Evolutionary conservation across 1,140 invertebrate species (phyloP).

Genomic region (Dendroctonus valens): DNA sequence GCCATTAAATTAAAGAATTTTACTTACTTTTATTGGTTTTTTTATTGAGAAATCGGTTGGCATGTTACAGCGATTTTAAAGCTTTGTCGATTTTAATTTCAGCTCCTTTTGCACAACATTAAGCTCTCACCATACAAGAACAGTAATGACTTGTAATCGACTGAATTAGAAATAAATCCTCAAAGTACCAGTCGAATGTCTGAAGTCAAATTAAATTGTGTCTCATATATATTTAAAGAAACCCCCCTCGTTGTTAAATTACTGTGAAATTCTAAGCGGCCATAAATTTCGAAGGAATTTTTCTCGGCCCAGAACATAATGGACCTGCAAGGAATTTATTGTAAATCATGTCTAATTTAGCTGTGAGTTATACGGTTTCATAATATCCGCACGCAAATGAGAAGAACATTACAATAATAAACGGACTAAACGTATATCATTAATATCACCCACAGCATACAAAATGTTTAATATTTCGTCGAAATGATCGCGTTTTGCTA

Average conservation of each 20-base stretch:
- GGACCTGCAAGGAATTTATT: conserved; percentile 28
- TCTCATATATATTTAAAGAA: conserved; percentile 11
- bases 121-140: too few relatives aligned
- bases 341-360: conserved; percentile 30
- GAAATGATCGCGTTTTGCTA: background rate
- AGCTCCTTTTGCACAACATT: too few relatives aligned
- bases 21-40: too few relatives aligned
- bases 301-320: conserved; percentile 24
- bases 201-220: conserved; percentile 11
- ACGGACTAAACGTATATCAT: conserved; percentile 30
- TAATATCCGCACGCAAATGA: conserved; percentile 26
- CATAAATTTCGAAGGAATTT: conserved; percentile 24
- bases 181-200: background rate
- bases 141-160: too few relatives aligned
- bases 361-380: conserved; percentile 18
- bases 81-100: too few relatives aligned
- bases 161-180: too few relatives aligned
- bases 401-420: conserved; percentile 32
- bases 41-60: too few relatives aligned
- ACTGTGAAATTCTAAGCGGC: conserved; percentile 16
- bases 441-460: conserved; percentile 25
- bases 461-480: conserved; percentile 20
- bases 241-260: conserved; percentile 14
- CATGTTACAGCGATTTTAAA: too few relatives aligned
- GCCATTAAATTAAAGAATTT: too few relatives aligned